phyloP scores from a whole-genome alignment of 2,113 vertebrate genomes.

The Bos indicus region DNA sequence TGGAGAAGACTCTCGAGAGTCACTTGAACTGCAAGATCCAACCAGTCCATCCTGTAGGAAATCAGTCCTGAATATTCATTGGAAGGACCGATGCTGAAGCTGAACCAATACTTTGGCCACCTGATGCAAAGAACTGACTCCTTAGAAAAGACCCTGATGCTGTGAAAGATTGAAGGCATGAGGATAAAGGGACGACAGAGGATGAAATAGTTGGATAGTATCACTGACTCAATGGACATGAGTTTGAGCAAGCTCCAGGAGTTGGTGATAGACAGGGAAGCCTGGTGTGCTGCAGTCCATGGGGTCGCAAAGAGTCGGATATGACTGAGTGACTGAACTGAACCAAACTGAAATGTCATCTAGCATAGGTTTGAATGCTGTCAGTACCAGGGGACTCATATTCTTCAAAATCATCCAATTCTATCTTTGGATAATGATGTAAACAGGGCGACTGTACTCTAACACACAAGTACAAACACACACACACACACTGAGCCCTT shows the following conservation, averaged over 20 bases:
- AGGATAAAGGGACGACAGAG: neutral
- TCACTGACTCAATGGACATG: neutral
- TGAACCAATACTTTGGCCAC: neutral
- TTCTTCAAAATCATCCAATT: neutral
- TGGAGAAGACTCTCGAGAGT: neutral
- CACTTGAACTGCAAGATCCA: neutral
- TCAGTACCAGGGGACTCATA: neutral
- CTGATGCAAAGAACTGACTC: neutral
- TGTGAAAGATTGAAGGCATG: neutral
- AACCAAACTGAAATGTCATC: neutral
- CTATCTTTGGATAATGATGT: neutral
- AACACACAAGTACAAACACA: neutral
- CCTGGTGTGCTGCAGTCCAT: neutral
- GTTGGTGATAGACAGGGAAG: neutral
- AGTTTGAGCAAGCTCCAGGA: neutral
- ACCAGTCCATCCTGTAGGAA: neutral
- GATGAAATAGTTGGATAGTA: neutral
- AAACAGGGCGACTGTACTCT: neutral
- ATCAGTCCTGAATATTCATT: neutral
- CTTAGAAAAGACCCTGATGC: neutral
- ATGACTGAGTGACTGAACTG: neutral
- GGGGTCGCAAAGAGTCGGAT: fast-evolving
- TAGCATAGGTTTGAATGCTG: neutral
- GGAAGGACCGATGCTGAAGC: neutral
- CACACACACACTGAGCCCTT: neutral